Evolutionary conservation across 2,888 invertebrate species (phyloP).

Genomic region (Cenopis cana): DNA sequence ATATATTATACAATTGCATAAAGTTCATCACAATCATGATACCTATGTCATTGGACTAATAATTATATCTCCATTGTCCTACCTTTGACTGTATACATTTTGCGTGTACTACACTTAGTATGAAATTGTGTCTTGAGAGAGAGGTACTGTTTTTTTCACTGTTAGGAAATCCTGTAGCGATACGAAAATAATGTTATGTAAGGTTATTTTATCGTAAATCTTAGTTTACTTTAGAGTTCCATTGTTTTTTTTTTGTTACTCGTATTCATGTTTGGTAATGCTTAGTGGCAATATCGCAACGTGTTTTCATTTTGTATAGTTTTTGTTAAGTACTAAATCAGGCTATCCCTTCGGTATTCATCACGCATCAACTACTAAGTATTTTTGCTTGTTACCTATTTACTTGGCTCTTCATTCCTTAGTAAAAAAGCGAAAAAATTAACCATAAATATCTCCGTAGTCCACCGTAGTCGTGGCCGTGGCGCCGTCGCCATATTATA

Average conservation of each 20-base stretch:
- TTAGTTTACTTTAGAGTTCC: neutral
- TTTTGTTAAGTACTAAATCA: too few species aligned
- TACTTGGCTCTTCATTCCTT: too few species aligned
- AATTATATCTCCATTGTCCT: neutral
- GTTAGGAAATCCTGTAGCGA: neutral
- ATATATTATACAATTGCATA: neutral
- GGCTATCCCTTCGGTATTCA: neutral
- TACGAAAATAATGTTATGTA: neutral
- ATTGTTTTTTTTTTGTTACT: constrained; percentile 1
- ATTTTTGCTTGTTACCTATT: neutral
- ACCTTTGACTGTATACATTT: neutral
- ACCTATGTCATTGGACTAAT: neutral
- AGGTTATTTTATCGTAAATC: neutral
- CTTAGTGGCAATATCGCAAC: neutral
- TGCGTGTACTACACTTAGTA: neutral
- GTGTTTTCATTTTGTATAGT: neutral
- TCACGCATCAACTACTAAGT: neutral
- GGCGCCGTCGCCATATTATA: too few species aligned
- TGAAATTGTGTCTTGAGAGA: neutral
- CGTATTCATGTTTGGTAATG: neutral
- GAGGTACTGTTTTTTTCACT: neutral
- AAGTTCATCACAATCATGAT: neutral
- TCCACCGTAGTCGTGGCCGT: neutral
- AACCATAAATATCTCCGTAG: too few species aligned
- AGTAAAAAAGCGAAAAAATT: too few species aligned